phyloP scores from a whole-genome alignment of 2,113 vertebrate species.

The Tapirus terrestris region DNA sequence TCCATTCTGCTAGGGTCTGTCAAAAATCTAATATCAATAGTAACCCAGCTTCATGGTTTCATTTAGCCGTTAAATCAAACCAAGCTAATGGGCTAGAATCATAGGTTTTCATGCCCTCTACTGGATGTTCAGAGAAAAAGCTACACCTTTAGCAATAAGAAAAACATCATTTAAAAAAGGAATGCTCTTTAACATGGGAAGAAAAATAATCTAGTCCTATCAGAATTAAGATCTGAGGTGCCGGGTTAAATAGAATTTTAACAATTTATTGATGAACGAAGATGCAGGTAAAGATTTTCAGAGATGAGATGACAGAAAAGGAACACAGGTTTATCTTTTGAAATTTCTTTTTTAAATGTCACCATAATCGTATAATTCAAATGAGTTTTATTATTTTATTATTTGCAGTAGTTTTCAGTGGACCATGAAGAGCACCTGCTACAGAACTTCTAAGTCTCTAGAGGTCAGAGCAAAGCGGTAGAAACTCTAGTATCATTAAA shows the following conservation, averaged over 20 bases:
- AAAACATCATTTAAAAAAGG: background rate
- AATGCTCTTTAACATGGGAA: background rate
- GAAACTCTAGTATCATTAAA: background rate
- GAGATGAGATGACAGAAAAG: background rate
- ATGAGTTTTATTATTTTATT: background rate
- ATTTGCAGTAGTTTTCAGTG: background rate
- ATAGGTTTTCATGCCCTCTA: slow-evolving; percentile 80
- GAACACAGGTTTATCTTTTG: background rate
- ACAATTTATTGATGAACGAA: background rate
- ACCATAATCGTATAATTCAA: background rate
- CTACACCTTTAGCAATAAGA: background rate
- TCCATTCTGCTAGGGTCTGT: background rate
- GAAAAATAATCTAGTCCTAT: background rate
- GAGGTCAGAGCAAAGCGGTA: background rate
- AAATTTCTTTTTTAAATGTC: background rate
- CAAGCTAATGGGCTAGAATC: background rate
- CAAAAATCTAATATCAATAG: background rate
- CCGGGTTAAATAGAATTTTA: background rate
- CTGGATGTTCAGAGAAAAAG: slow-evolving; percentile 73
- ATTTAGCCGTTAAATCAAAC: background rate
- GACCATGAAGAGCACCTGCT: background rate
- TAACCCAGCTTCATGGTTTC: background rate
- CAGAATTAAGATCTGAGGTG: slow-evolving; percentile 13
- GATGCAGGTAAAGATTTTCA: background rate
- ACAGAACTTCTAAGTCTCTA: background rate